Conservation (phyloP, 2,888 invertebrate genomes). For the Perizoma flavofasciatum region DNA sequence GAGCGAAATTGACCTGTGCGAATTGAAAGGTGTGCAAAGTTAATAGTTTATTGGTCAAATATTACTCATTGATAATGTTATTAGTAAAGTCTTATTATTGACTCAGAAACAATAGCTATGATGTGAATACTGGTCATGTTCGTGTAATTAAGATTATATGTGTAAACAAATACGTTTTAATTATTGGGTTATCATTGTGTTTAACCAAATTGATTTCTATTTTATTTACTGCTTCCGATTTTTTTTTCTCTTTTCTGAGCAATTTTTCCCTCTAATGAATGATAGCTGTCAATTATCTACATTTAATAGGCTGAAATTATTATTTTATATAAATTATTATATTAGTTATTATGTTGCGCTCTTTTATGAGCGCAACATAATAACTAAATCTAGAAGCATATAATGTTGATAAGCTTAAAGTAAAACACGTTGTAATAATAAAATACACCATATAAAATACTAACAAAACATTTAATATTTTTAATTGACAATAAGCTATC, state of each 20-base stretch:
- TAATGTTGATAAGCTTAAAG: too few species aligned
- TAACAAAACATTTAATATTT: slow-evolving; percentile 41
- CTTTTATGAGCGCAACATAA: too few species aligned
- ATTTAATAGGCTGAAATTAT: too few species aligned
- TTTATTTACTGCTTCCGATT: too few species aligned
- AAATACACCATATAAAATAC: not conserved
- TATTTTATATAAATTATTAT: too few species aligned
- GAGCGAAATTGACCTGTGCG: slow-evolving; percentile 18
- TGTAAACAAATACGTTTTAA: slow-evolving; percentile 4
- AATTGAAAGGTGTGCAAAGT: slow-evolving; percentile 1
- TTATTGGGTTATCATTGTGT: not conserved
- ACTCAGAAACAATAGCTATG: slow-evolving; percentile 16
- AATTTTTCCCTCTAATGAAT: too few species aligned
- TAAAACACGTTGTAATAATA: not conserved
- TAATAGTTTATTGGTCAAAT: slow-evolving; percentile 15
- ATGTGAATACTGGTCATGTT: slow-evolving; percentile 11
- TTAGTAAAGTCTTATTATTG: slow-evolving; percentile 10
- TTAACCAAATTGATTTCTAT: too few species aligned
- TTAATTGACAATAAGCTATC: slow-evolving; percentile 60
- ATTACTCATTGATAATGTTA: slow-evolving; percentile 25
- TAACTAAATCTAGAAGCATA: too few species aligned
- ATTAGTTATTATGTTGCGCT: too few species aligned
- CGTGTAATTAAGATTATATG: slow-evolving; percentile 9
- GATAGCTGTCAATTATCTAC: too few species aligned
- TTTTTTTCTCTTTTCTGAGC: too few species aligned